A percentile compares a stretch with the other conserved stretches of the same genome.
Evolutionary conservation across 2,113 vertebrate species (phyloP).

Genomic region (Chelonoidis abingdonii): DNA sequence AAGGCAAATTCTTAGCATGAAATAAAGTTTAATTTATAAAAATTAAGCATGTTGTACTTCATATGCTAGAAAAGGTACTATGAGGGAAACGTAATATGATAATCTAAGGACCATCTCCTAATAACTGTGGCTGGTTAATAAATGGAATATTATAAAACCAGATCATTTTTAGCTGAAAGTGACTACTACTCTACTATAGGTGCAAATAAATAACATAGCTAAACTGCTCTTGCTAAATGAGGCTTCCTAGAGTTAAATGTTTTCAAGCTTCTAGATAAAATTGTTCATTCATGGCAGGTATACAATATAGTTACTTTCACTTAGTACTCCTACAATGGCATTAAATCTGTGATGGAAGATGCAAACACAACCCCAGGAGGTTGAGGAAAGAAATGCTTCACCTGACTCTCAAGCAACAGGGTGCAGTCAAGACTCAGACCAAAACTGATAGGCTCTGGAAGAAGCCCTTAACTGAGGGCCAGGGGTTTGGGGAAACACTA

Average conservation of each 20-base stretch:
- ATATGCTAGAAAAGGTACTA: not conserved
- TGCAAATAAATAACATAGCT: not conserved
- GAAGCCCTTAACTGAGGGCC: not conserved
- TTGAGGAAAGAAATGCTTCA: not conserved
- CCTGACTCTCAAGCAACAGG: not conserved
- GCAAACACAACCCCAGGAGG: not conserved
- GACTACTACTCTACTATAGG: not conserved
- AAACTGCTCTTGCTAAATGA: not conserved
- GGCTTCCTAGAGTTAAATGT: not conserved
- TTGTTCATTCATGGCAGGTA: conserved; percentile 28
- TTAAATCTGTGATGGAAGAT: not conserved
- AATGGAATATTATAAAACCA: conserved; percentile 22
- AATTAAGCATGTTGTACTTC: not conserved
- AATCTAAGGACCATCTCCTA: not conserved
- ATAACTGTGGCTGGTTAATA: not conserved
- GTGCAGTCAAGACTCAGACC: not conserved
- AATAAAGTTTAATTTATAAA: not conserved
- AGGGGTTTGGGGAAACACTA: not conserved
- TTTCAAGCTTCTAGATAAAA: not conserved
- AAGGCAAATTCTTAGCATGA: conserved; percentile 13
- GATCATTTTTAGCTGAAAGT: not conserved
- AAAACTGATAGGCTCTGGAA: not conserved
- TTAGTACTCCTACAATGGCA: not conserved
- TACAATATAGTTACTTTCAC: not conserved
- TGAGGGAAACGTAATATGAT: not conserved